Conservation (phyloP, 2,888 invertebrate species). For the Ptychoptera contaminata region DNA sequence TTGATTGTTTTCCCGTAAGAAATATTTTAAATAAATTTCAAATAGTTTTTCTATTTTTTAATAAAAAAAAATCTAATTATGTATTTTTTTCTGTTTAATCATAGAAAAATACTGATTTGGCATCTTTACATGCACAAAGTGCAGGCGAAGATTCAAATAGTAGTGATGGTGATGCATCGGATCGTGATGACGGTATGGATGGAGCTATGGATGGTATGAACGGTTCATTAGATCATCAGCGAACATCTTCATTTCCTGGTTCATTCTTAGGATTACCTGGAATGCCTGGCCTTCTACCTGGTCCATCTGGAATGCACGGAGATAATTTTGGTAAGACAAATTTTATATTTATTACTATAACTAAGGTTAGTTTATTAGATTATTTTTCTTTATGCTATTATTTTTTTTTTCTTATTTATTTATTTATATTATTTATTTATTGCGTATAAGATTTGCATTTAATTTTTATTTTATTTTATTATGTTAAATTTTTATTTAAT, state of each 20-base stretch:
- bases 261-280: constrained; percentile 67
- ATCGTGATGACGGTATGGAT: constrained; percentile 44
- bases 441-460: not conserved
- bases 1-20: not conserved
- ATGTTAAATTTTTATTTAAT: not conserved
- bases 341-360: not conserved
- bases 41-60: no score
- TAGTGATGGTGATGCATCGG: constrained; percentile 66
- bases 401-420: not conserved
- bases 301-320: constrained; percentile 70
- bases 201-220: constrained; percentile 45
- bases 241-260: constrained; percentile 62
- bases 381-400: constrained; percentile 1
- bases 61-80: constrained; percentile 7
- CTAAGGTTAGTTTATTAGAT: not conserved
- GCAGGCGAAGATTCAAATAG: constrained; percentile 73
- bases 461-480: not conserved
- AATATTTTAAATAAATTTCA: not conserved
- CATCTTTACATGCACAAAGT: constrained; percentile 46
- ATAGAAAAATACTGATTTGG: constrained; percentile 38
- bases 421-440: not conserved
- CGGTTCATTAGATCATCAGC: constrained; percentile 44
- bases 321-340: constrained; percentile 64
- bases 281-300: constrained; percentile 63
- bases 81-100: constrained; percentile 16